phyloP scores from a whole-genome alignment of 2,113 vertebrate species.

The Balaenoptera acutorostrata region DNA sequence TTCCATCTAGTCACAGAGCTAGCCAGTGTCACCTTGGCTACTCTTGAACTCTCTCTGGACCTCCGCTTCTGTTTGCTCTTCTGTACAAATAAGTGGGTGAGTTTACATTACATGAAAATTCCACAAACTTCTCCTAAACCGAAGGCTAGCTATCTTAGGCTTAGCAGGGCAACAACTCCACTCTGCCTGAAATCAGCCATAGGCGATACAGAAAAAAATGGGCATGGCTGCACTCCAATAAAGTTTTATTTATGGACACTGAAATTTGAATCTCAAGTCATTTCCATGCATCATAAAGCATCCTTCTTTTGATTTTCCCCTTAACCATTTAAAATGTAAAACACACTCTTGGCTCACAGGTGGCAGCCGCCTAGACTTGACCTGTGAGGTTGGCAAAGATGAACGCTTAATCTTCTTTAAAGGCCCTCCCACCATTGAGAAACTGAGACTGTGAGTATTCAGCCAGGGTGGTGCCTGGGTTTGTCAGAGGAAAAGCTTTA shows the following conservation, averaged over 20 bases:
- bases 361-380: background rate
- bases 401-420: background rate
- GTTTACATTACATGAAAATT: background rate
- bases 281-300: background rate
- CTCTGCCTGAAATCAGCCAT: background rate
- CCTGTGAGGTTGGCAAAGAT: background rate
- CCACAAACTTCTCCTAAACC: background rate
- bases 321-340: background rate
- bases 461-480: background rate
- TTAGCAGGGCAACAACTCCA: background rate
- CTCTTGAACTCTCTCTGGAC: background rate
- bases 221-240: rapidly evolving
- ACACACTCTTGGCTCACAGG: background rate
- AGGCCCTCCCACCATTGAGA: background rate
- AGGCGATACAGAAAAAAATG: background rate
- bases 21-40: background rate
- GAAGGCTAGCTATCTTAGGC: background rate
- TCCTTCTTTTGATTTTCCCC: background rate
- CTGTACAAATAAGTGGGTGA: background rate
- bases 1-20: background rate
- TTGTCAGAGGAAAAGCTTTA: background rate
- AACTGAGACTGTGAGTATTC: background rate
- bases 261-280: background rate
- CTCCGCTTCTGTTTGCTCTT: background rate
- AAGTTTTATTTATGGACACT: background rate